A percentile compares a stretch with the other conserved stretches of the same genome.
Conservation (phyloP, 1,140 invertebrate species). For the Venustaconcha ellipsiformis region DNA sequence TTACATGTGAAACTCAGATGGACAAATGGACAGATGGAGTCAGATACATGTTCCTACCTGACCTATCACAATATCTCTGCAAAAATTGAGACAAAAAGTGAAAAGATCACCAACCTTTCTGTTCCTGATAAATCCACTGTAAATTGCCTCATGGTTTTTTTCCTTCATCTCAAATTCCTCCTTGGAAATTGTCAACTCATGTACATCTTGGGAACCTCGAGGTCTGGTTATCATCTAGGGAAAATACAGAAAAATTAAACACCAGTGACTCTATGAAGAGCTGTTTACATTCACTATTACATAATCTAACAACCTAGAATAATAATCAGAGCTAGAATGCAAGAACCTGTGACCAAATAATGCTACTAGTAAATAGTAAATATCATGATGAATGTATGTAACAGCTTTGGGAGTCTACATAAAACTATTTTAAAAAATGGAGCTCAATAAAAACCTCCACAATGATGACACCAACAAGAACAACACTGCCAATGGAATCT, state of each 20-base stretch:
- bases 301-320: neutral
- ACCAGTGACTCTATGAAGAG: neutral
- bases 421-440: no score
- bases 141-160: slow-evolving; percentile 65
- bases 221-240: slow-evolving; percentile 67
- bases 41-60: no score
- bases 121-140: slow-evolving; percentile 67
- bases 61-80: no score
- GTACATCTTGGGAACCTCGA: slow-evolving; percentile 62
- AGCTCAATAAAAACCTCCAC: no score
- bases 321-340: neutral
- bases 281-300: neutral
- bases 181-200: slow-evolving; percentile 67
- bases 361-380: no score
- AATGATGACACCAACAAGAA: no score
- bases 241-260: slow-evolving; percentile 15
- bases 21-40: no score
- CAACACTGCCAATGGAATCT: no score
- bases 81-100: no score
- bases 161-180: slow-evolving; percentile 69
- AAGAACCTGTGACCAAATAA: neutral
- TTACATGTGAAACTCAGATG: no score
- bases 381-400: no score
- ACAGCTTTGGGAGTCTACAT: no score
- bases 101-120: slow-evolving; percentile 54